Conservation (phyloP, 1,140 invertebrate species). For the Mya arenaria region DNA sequence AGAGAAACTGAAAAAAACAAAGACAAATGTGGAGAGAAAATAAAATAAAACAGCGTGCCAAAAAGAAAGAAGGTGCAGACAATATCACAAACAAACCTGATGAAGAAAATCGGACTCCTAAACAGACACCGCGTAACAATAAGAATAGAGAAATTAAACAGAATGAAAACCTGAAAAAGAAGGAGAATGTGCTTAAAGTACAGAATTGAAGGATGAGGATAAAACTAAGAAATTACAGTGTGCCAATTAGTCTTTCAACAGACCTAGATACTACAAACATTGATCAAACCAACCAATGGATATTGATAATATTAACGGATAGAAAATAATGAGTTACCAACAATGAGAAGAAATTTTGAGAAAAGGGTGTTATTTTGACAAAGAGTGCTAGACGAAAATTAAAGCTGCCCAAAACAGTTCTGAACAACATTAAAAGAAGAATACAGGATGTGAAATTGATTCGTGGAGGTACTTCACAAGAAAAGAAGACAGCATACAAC, state of each 20-base stretch:
- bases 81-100: constrained; percentile 4
- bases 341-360: background rate
- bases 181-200: constrained; percentile 7
- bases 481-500: too few relatives aligned
- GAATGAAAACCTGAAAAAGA: background rate
- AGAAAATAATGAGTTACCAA: background rate
- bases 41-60: background rate
- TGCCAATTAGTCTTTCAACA: background rate
- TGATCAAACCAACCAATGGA: background rate
- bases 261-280: too few relatives aligned
- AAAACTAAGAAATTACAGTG: background rate
- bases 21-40: background rate
- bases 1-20: constrained; percentile 7
- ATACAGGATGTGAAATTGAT: too few relatives aligned
- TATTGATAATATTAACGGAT: background rate
- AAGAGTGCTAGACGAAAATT: background rate
- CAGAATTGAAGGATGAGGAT: background rate
- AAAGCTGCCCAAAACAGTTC: too few relatives aligned
- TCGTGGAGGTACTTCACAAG: too few relatives aligned
- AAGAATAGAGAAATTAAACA: background rate
- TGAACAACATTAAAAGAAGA: too few relatives aligned
- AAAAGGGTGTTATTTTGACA: background rate
- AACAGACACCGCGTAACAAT: background rate
- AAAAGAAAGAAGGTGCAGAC: background rate
- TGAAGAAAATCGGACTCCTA: background rate